A percentile compares a stretch with the other conserved stretches of the same genome.
phyloP scores from a whole-genome alignment of 2,888 invertebrate species.

The Scaptomyza reducta region DNA sequence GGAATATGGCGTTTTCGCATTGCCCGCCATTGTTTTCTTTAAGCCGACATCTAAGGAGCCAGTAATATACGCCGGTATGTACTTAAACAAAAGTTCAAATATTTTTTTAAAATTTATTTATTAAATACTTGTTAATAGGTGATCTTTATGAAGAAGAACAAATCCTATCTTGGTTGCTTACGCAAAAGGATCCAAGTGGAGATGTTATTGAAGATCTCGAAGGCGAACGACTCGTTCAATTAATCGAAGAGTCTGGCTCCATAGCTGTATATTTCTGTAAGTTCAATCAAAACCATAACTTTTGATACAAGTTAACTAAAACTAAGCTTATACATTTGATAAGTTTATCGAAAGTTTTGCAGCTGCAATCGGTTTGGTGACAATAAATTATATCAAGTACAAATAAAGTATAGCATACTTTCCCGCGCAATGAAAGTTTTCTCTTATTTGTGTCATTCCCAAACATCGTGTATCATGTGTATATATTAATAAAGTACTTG shows the following conservation, averaged over 20 bases:
- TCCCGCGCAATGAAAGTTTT: constrained; percentile 34
- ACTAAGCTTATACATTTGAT: constrained; percentile 29
- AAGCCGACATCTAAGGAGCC: constrained; percentile 94
- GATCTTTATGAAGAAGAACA: constrained; percentile 94
- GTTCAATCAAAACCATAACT: constrained; percentile 79
- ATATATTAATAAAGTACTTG: constrained; percentile 35
- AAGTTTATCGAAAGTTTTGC: constrained; percentile 44
- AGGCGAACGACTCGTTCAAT: constrained; percentile 90
- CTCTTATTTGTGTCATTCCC: constrained; percentile 8
- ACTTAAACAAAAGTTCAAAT: not conserved
- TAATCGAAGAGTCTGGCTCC: constrained; percentile 92
- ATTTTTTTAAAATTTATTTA: not conserved
- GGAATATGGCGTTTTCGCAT: constrained; percentile 93
- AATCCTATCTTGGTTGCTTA: constrained; percentile 94
- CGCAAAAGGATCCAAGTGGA: constrained; percentile 95
- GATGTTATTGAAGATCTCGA: constrained; percentile 95
- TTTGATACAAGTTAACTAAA: constrained; percentile 46
- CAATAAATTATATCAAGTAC: constrained; percentile 44
- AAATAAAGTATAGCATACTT: constrained; percentile 39
- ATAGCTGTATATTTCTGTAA: constrained; percentile 97
- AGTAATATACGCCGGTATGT: constrained; percentile 93
- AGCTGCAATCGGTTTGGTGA: constrained; percentile 82
- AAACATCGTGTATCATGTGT: constrained; percentile 18
- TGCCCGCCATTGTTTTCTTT: constrained; percentile 96
- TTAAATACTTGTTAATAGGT: constrained; percentile 84